A percentile compares a stretch with the other conserved stretches of the same genome.
phyloP scores from a whole-genome alignment of 2,113 vertebrate genomes.

The human region DNA sequence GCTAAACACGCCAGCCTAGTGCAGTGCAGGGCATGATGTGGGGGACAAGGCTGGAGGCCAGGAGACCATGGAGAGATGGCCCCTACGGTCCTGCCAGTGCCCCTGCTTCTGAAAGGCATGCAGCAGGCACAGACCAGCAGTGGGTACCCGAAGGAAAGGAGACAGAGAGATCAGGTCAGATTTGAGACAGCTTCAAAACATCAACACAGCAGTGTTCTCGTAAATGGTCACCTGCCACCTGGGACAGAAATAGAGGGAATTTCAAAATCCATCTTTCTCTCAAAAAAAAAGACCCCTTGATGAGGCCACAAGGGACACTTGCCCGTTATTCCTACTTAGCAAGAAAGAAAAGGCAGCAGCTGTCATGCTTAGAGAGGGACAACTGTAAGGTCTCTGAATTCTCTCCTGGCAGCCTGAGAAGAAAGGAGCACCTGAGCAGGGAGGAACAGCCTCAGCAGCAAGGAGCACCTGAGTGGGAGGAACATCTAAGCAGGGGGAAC shows the following conservation, averaged over 20 bases:
- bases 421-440: not conserved
- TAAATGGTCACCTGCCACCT: not conserved
- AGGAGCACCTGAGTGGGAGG: not conserved
- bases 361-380: no score
- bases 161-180: not conserved
- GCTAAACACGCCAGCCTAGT: not conserved
- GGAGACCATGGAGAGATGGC: not conserved
- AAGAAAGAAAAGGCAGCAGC: not conserved
- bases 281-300: not conserved
- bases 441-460: not conserved
- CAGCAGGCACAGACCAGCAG: not conserved
- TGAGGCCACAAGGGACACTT: not conserved
- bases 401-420: not conserved
- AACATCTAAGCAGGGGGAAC: not conserved
- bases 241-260: not conserved
- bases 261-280: not conserved
- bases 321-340: not conserved
- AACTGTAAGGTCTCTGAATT: not conserved
- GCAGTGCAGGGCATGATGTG: accelerated
- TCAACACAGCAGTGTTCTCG: not conserved
- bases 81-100: no score
- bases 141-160: not conserved
- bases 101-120: not conserved
- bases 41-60: not conserved
- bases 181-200: not conserved